phyloP scores from a whole-genome alignment of 2,888 invertebrate genomes.

The Leucozona laternaria region DNA sequence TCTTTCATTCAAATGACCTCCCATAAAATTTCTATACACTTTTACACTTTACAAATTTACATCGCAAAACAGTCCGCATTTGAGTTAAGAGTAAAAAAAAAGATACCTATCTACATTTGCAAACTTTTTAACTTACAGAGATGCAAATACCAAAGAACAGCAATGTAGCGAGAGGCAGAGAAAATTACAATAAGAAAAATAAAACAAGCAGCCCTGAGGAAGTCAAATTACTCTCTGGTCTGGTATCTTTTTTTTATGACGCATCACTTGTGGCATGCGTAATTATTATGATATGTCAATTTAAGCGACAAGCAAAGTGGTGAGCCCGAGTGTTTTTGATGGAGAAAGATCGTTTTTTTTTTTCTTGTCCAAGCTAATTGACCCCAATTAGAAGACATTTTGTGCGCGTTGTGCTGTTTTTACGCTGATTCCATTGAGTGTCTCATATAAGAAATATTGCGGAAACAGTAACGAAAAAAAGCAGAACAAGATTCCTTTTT shows the following conservation, averaged over 20 bases:
- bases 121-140: background rate
- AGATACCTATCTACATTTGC: background rate
- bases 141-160: constrained; percentile 2
- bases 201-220: constrained; percentile 37
- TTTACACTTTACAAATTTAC: background rate
- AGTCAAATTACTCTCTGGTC: constrained; percentile 46
- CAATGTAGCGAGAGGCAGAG: background rate
- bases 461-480: constrained; percentile 2
- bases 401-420: constrained; percentile 70
- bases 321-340: constrained; percentile 57
- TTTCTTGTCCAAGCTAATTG: constrained; percentile 80
- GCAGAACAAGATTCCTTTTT: constrained; percentile 30
- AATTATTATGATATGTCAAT: constrained; percentile 75
- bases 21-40: background rate
- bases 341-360: constrained; percentile 73
- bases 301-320: constrained; percentile 70
- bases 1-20: constrained; percentile 10
- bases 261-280: constrained; percentile 71
- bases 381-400: constrained; percentile 81
- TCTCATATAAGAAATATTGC: constrained; percentile 12
- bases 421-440: constrained; percentile 48
- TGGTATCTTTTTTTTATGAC: constrained; percentile 40
- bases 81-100: background rate
- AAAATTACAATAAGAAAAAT: background rate
- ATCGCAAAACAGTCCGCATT: background rate